Conservation (phyloP, 2,113 vertebrate species). For the Rhadina sibilatrix region DNA sequence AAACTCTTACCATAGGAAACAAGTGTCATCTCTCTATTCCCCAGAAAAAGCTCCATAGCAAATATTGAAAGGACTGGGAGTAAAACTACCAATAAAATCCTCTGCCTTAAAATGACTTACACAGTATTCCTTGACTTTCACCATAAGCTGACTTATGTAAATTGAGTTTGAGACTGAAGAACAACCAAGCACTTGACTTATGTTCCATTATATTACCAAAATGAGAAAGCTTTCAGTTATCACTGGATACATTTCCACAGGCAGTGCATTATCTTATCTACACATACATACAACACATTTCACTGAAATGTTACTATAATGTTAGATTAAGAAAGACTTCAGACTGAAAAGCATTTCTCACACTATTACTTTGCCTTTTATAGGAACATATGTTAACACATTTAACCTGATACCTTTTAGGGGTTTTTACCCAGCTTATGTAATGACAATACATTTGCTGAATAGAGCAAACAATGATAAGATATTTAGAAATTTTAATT, state of each 20-base stretch:
- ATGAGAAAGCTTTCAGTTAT: conserved; percentile 19
- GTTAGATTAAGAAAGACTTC: neutral
- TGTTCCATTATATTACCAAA: neutral
- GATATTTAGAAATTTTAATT: neutral
- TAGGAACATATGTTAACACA: neutral
- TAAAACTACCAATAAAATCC: neutral
- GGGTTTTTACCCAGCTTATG: neutral
- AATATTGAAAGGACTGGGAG: neutral
- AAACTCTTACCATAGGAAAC: neutral
- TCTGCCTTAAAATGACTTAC: neutral
- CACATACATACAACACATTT: neutral
- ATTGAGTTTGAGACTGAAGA: neutral
- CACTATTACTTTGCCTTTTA: neutral
- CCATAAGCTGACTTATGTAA: neutral
- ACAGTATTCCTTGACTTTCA: neutral
- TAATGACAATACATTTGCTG: neutral
- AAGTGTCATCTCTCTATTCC: neutral
- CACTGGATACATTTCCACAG: neutral
- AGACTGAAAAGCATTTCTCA: neutral
- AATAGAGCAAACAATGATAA: neutral
- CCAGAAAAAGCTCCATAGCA: neutral
- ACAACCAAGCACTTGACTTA: neutral
- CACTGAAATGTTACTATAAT: neutral
- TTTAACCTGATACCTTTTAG: neutral
- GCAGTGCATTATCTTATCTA: neutral